Evolutionary conservation across 2,113 vertebrate species (phyloP), one percentile per base, ranked within the genome.

Genomic region (Neofelis nebulosa): DNA sequence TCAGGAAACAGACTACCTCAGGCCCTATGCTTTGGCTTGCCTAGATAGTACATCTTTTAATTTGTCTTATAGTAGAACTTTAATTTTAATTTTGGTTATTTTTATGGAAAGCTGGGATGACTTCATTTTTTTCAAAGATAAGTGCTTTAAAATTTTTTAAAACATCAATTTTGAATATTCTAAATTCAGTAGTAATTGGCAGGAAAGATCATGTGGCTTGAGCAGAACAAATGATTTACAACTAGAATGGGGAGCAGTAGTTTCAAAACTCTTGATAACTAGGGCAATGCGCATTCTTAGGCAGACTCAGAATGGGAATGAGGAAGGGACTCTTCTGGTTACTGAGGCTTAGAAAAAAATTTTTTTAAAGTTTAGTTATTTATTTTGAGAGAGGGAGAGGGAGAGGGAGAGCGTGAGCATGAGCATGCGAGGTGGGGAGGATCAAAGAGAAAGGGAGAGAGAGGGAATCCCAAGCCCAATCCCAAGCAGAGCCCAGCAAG

Each of bases 151-250:
- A 95, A 19, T 9, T 73, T 94, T 69, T 50, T 80, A 93, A 85
- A 66, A 76, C 52, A 71, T 94, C 31, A 27, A 15, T 91, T 97
- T 91, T 81, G 65, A 93, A 81, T 79, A 74, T 65, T 86, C 52
- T 57, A 74, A 91, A n/a, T 91, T 66, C 79, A 84, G 48, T 52
- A 87, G 9, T 55, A 74, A 89, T 92, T 80, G 65, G 9, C 27
- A 68, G 68, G 89, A 82, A 89, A 92, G 80, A 82, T 41, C 5
- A 48, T 4, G 5, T 68, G 82, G 25, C 8, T 0, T 66, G 74
- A 61, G 21, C 45, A n/a, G 79, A 71, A 57, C 27, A 55, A 21
- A 50, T 92, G 63, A 48, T 57, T 69, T 63, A 63, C 48, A 48
- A 2, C 45, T 48, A 7, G 25, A 36, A 12, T 33, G 45, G 89